Base-by-base conservation (phyloP, 2,797 vertebrate genomes). In the Sebastiscus albofasciatus region DNA sequence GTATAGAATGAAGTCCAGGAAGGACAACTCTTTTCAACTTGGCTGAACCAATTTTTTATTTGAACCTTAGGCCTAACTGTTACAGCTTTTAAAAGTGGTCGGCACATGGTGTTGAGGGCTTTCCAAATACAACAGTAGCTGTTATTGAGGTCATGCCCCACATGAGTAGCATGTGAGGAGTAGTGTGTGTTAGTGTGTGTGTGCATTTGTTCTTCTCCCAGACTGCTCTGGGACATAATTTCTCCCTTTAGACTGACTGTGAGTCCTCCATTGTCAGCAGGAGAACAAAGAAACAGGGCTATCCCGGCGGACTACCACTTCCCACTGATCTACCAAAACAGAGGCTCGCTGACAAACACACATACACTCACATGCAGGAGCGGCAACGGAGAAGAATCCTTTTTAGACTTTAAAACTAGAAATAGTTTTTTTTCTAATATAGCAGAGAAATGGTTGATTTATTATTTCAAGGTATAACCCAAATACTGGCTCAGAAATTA, bases 111-210 rank as follows among this genome's bases (percentile, higher is more conserved):
- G 90, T 87, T 87, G 74, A 92, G 87, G 87, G 86, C 87, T 88
- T 90, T 81, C 26, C 85, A 82, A 87, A 88, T 82, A 94, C 87
- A 93, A 92, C 90, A 89, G 89, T 73, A 88, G 86, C 78, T 92
- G 80, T 90, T 93, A 93, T 94, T 93, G 90, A 94, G 93, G 94
- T 94, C 92, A 93, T 87, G 90, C 86, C 92, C 90, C 94, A 93
- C 90, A 93, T 94, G 93, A 92, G 90, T 82, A 92, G 85, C 92
- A 93, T 92, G 91, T 93, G 92, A 92, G 91, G 82, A 91, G 87
- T 72, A 58, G 80, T 81, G 69, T 84, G 78, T 88, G 73, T 80
- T 12, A 20, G 67, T 74, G 62, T 69, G 67, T 81, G 73, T 49
- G 24, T 70, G 82, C 52, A 75, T 89, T 85, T 91, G 72, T 89